These are phyloP conservation scores for Catocala nupta DNA, from an alignment of 2,888 invertebrate species.

Conservation along the genomic window DNA sequence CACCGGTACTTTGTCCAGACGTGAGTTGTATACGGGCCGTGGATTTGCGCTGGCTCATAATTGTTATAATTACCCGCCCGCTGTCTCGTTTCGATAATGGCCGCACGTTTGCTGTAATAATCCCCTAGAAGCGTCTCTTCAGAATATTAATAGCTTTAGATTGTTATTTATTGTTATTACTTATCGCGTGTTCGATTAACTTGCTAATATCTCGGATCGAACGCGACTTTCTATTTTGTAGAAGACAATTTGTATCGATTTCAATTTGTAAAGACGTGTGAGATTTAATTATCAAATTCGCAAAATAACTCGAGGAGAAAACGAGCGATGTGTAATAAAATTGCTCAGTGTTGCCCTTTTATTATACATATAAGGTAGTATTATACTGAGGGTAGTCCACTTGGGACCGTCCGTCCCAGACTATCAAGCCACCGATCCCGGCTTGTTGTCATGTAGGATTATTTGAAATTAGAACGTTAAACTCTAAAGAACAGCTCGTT, in stretches of 20 bases:
- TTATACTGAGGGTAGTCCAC: conserved; percentile 28
- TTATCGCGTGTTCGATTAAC: conserved; percentile 29
- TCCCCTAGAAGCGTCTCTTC: conserved; percentile 49
- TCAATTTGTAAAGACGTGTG: not conserved
- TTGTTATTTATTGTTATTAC: conserved; percentile 48
- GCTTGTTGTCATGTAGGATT: conserved; percentile 42
- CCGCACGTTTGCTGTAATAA: conserved; percentile 59
- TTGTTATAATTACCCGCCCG: conserved; percentile 70
- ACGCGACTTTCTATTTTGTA: conserved; percentile 13
- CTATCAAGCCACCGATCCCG: conserved; percentile 23
- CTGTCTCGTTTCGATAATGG: conserved; percentile 67
- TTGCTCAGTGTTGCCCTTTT: conserved; percentile 22
- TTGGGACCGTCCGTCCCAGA: conserved; percentile 25
- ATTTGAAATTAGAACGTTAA: conserved; percentile 29
- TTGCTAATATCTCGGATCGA: conserved; percentile 17
- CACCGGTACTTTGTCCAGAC: conserved; percentile 66
- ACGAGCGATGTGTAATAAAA: conserved; percentile 15
- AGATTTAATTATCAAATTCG: conserved; percentile 29
- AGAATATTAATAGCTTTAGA: conserved; percentile 58
- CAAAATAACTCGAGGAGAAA: conserved; percentile 15
- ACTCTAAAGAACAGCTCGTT: not conserved
- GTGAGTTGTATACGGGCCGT: conserved; percentile 70
- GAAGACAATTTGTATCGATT: conserved; percentile 19
- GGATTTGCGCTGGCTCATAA: conserved; percentile 63
- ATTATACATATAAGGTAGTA: conserved; percentile 20